A percentile compares a stretch with the other conserved stretches of the same genome.
These are phyloP conservation scores for Phylloscopus trochilus DNA, from an alignment of 2,113 vertebrate species.

Conservation along the genomic window DNA sequence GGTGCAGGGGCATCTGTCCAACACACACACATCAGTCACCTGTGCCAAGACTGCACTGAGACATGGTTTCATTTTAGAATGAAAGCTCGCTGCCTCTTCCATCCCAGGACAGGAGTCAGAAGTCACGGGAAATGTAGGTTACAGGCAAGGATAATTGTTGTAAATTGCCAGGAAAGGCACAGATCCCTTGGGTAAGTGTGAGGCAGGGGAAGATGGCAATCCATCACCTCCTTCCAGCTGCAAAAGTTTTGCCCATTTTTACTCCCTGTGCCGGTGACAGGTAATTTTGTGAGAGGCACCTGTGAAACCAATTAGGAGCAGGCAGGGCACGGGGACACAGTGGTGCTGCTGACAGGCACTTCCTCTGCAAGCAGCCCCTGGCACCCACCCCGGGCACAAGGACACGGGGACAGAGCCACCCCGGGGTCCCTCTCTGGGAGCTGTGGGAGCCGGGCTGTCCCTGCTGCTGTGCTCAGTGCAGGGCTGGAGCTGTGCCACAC, in stretches of 20 bases:
- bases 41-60: not conserved
- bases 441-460: accelerated
- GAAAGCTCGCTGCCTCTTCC: not conserved
- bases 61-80: not conserved
- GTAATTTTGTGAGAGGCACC: not conserved
- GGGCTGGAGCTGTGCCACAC: accelerated
- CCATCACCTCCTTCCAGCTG: not conserved
- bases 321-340: not conserved
- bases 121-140: not conserved
- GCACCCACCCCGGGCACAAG: not conserved
- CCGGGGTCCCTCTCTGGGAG: accelerated
- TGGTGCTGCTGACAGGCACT: not conserved
- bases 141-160: not conserved
- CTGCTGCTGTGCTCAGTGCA: accelerated
- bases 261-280: not conserved
- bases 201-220: not conserved
- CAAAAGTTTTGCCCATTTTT: not conserved
- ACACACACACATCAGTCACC: not conserved
- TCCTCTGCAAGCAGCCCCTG: not conserved
- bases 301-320: not conserved
- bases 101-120: not conserved
- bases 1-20: not conserved
- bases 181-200: not conserved
- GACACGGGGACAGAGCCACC: not conserved
- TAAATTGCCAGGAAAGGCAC: not conserved